Conservation (phyloP, 1,140 invertebrate genomes). For the Temnothorax longispinosus region DNA sequence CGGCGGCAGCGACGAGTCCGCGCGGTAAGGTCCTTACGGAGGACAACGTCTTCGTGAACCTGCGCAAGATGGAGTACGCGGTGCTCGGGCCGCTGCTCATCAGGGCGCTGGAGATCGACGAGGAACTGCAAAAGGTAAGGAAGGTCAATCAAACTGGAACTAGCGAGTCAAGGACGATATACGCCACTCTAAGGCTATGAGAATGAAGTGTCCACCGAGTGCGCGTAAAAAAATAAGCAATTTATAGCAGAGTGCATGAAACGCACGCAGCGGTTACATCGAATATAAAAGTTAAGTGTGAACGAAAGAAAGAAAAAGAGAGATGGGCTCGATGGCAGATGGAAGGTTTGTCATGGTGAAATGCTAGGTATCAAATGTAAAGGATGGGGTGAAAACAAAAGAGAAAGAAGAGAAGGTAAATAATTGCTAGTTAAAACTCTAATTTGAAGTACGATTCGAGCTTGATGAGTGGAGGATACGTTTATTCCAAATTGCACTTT, state of each 20-base stretch:
- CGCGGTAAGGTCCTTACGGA: slow-evolving; percentile 87
- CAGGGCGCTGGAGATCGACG: slow-evolving; percentile 93
- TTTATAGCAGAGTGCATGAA: too few species aligned
- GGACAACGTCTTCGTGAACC: slow-evolving; percentile 96
- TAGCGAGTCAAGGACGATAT: not conserved
- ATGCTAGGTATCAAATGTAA: not conserved
- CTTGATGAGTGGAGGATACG: not conserved
- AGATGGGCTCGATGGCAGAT: not conserved
- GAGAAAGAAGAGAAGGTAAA: not conserved
- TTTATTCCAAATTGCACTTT: not conserved
- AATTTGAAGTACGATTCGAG: not conserved
- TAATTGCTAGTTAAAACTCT: not conserved
- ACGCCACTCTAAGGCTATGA: too few species aligned
- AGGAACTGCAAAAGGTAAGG: slow-evolving; percentile 91
- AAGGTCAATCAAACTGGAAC: too few species aligned
- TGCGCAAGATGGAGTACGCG: slow-evolving; percentile 98
- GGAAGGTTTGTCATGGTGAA: slow-evolving; percentile 31
- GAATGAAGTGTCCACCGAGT: not conserved
- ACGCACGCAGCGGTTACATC: not conserved
- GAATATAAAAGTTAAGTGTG: not conserved
- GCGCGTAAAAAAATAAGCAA: not conserved
- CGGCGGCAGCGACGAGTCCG: slow-evolving; percentile 12
- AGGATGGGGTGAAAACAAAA: not conserved
- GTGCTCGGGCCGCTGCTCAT: slow-evolving; percentile 97
- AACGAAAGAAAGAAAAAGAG: not conserved